Evolutionary conservation across 64 coral and sea anemone genomes (phyloP).

Genomic region (Cladopsammia gracilis): DNA sequence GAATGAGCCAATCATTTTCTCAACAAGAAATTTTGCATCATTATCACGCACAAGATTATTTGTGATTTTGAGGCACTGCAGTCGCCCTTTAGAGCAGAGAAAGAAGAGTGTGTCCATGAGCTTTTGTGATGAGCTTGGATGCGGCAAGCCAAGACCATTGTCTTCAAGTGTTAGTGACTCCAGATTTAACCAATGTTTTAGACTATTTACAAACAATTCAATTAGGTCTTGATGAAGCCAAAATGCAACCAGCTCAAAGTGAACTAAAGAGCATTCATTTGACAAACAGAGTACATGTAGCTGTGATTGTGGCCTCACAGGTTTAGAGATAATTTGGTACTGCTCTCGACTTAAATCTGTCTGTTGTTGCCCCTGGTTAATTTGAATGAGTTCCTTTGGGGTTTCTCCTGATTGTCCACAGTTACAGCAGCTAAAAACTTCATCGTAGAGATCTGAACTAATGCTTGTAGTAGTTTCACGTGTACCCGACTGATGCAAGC

Average conservation of each 20-base stretch:
- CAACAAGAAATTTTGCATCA: slow-evolving; percentile 27
- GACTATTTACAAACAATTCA: slow-evolving; percentile 12
- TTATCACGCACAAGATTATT: slow-evolving; percentile 55
- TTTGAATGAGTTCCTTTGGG: not conserved
- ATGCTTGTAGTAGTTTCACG: not conserved
- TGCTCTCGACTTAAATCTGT: not conserved
- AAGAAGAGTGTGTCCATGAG: slow-evolving; percentile 36
- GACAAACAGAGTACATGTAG: not conserved
- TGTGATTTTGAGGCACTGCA: slow-evolving; percentile 44
- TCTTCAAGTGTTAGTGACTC: slow-evolving; percentile 53
- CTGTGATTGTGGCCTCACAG: not conserved
- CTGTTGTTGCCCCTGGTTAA: not conserved
- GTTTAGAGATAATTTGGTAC: not conserved
- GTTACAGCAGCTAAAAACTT: not conserved
- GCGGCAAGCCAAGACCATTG: slow-evolving; percentile 42
- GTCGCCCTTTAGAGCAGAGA: slow-evolving; percentile 49
- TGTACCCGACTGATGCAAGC: not conserved
- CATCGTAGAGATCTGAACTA: slow-evolving; percentile 17
- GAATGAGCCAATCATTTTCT: slow-evolving; percentile 37
- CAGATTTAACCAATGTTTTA: slow-evolving; percentile 30
- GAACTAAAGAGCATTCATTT: slow-evolving; percentile 25
- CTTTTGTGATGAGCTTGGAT: not conserved
- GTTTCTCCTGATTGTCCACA: not conserved
- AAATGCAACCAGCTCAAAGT: slow-evolving; percentile 62
- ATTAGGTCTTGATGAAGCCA: slow-evolving; percentile 52